Percentiles rank a stretch among this genome's conserved stretches.
phyloP scores from a whole-genome alignment of 2,888 invertebrate species.

The Pterobdella sp. region DNA sequence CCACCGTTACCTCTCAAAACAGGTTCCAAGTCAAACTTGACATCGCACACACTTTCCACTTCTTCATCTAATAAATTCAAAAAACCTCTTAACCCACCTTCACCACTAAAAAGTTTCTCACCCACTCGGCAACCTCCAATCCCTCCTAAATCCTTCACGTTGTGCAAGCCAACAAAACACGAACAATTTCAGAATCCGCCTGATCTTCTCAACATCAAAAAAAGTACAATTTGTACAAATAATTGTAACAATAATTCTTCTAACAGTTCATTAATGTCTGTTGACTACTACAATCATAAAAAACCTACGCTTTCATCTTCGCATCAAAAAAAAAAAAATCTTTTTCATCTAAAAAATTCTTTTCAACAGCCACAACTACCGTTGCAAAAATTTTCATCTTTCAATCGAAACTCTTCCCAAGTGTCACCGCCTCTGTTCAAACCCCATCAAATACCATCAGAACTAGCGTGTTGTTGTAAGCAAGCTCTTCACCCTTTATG shows the following conservation, averaged over 20 bases:
- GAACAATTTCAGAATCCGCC: neutral
- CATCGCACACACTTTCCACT: neutral
- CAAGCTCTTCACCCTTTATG: constrained; percentile 46
- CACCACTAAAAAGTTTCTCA: neutral
- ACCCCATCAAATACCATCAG: neutral
- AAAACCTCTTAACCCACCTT: neutral
- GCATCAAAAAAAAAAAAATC: neutral
- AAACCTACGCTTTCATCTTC: neutral
- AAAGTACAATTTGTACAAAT: neutral
- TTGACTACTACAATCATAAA: neutral
- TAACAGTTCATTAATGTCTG: neutral
- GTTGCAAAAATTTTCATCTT: neutral
- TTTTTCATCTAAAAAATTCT: neutral
- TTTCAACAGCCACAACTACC: neutral
- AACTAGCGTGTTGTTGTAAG: too few relatives aligned
- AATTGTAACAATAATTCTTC: neutral
- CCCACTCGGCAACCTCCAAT: neutral
- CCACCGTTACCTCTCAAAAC: constrained; percentile 18
- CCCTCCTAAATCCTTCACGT: neutral
- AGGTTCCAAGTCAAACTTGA: constrained; percentile 15
- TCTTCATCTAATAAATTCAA: neutral
- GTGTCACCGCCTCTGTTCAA: neutral
- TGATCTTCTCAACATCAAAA: neutral
- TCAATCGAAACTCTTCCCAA: neutral
- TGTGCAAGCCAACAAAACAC: neutral